Base-by-base conservation (phyloP, 2,888 invertebrate genomes). In the Conops quadrifasciatus region DNA sequence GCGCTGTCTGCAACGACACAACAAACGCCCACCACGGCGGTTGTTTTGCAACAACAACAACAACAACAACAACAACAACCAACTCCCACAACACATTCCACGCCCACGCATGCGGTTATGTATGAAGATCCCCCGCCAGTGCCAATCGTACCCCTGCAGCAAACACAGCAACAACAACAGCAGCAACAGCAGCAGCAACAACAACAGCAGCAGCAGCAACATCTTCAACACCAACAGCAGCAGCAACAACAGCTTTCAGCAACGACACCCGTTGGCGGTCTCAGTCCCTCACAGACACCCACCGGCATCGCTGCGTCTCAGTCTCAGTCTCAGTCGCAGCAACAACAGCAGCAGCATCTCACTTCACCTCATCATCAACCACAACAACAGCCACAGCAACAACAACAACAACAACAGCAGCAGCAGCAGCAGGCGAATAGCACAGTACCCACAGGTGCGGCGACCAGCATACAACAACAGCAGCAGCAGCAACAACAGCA, bases 21-120 rank as follows among this genome's bases (percentile, higher is more conserved):
- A 43, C 68, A 68, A 68, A 43, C 68, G 36, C 30, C 77, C 76
- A 67, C 75, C 59, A 68, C 70, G 59, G 59, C 59, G 68, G 73
- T 75, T 26, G 68, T 73, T 58, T 60, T 76, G 60, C 77, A 77
- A 75, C 77, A 77, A 73, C 80, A 80, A 76, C 88, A 88, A 87
- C 71, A 66, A 70, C 76, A 76, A 74, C 76, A 76, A 70, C 77
- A 77, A 72, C 81, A 80, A 76, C 88, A 88, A 87, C 87, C 88
- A 85, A 82, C 84, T 73, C 85, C 83, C 66, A 83, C 87, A 85
- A 87, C 87, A 84, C 86, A 86, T 87, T 87, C 85, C 86, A 87
- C 87, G 82, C 86, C 88, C 84, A 86, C 86, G 81, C 84, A 83
- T 80, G 85, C 88, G 86, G 89, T 88, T 88, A 87, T 88, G 88